Conservation (phyloP, 2,113 vertebrate genomes). For the Morone chrysops region DNA sequence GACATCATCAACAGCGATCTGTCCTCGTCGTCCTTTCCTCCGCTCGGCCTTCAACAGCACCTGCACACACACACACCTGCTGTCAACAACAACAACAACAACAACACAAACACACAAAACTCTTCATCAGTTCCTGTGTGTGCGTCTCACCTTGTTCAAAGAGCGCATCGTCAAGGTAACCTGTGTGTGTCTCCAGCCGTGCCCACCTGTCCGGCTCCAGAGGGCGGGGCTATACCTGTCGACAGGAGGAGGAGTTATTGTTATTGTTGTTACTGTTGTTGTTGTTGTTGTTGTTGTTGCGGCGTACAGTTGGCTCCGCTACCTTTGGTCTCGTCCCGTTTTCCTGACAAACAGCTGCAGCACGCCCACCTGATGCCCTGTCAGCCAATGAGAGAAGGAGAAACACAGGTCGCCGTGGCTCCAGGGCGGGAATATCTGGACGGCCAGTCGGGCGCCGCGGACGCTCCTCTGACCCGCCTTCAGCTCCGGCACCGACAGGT, state of each 20-base stretch:
- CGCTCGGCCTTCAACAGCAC: conserved; percentile 71
- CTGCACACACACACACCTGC: conserved; percentile 36
- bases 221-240: conserved; percentile 82
- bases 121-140: neutral
- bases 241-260: no score
- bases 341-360: conserved; percentile 90
- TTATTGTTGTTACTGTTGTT: no score
- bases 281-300: no score
- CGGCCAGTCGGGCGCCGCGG: conserved; percentile 84
- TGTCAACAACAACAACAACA: neutral
- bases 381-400: conserved; percentile 90
- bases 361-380: conserved; percentile 83
- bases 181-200: conserved; percentile 89
- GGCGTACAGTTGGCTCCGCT: neutral
- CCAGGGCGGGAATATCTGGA: conserved; percentile 78
- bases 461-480: conserved; percentile 77
- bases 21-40: conserved; percentile 47
- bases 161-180: conserved; percentile 84
- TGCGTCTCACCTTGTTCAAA: conserved; percentile 88
- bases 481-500: conserved; percentile 85
- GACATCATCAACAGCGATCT: conserved; percentile 69
- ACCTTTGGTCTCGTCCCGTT: conserved; percentile 69
- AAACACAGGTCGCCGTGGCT: conserved; percentile 85
- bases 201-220: conserved; percentile 89
- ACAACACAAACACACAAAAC: neutral